Evolutionary conservation across 2,113 vertebrate genomes (phyloP).

Genomic region (Malurus elegans): DNA sequence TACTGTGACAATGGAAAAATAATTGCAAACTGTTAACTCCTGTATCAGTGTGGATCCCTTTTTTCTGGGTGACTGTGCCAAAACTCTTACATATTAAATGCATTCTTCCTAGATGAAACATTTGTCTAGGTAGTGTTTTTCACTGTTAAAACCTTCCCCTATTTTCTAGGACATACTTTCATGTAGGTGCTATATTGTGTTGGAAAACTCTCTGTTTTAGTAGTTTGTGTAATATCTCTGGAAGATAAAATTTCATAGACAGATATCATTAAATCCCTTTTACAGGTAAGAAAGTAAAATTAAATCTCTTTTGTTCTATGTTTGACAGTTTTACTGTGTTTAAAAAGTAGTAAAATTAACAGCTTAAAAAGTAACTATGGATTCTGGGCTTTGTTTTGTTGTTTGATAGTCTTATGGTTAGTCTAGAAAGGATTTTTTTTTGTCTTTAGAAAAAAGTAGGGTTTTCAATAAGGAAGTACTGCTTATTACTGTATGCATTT

Average conservation of each 20-base stretch:
- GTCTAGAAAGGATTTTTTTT: not conserved
- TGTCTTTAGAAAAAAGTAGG: not conserved
- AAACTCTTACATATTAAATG: not conserved
- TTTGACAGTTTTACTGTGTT: not conserved
- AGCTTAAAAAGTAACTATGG: not conserved
- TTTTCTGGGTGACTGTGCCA: not conserved
- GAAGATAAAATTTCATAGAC: not conserved
- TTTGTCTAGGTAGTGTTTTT: not conserved
- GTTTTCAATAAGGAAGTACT: not conserved
- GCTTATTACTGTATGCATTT: not conserved
- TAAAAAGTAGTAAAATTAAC: conserved; percentile 5
- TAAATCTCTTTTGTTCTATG: not conserved
- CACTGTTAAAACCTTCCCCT: not conserved
- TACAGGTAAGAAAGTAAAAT: conserved; percentile 12
- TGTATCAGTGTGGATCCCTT: not conserved
- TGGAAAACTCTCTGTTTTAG: not conserved
- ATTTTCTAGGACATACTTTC: not conserved
- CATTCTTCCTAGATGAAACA: not conserved
- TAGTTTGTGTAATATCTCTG: not conserved
- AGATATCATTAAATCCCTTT: not conserved
- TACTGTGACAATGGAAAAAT: not conserved
- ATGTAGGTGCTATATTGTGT: not conserved
- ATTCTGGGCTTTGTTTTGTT: not conserved
- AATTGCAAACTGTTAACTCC: not conserved
- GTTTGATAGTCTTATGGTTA: not conserved